Base-by-base conservation (phyloP, 2,888 invertebrate genomes). In the Caenorhabditis becei region DNA sequence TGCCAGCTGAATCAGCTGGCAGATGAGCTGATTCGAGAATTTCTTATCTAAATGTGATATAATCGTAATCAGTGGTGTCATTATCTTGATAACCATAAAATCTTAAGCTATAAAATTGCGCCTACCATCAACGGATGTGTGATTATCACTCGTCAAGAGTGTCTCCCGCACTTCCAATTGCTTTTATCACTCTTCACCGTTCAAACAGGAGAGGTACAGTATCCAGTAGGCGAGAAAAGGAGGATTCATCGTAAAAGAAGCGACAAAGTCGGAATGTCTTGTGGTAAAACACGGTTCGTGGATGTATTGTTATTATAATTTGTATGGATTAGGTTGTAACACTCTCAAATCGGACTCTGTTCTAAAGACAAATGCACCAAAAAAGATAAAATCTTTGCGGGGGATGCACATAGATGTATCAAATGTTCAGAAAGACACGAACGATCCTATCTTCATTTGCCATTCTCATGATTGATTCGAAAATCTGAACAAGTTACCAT, bases 251-350 rank as follows among this genome's bases (percentile, higher is more conserved):
- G 72, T 72, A 74, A 74, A 65, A 49, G 51, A 49, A 62, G 8
- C 62, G 53, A 44, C 62, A 62, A 44, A 44, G 47, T 47, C 44
- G 44, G 37, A 32, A 47, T 23, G 49, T 16, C 37, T 74, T 74
- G 74, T 74, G 54, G 75, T 75, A 75, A 75, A 75, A 75, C 65
- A 74, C 74, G 74, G 74, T 74, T 74, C 49, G 74, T 47, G 35
- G 32, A 24, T 47, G 35, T 26, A 56, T 77, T 77, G 77, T 77
- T 77, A 77, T 77, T 70, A 77, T 77, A 77, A 77, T 77, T 41
- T 18, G 20, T n/a, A n/a, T 56, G 56, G 56, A 56, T 56, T 56
- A 56, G 24, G 35, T 56, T 56, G 28, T 32, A 28, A 28, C 28
- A 26, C 28, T 7, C 54, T 18, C 54, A n/a, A 2, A 32, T 32